Evolutionary conservation across 1,140 invertebrate genomes (phyloP).

Genomic region (Aporrectodea caliginosa): DNA sequence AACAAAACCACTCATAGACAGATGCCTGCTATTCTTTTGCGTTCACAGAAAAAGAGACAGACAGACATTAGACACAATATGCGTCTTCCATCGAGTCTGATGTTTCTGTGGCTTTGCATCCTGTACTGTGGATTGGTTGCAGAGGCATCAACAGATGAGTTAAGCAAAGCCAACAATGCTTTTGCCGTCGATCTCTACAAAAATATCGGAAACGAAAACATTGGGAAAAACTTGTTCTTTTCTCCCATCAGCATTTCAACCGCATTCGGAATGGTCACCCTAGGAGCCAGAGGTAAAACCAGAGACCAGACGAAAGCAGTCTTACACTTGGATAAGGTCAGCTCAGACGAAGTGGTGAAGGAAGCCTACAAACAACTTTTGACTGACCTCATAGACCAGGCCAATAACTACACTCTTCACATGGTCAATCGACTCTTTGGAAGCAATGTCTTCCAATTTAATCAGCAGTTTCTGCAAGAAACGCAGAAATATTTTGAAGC

Average conservation of each 20-base stretch:
- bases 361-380: neutral
- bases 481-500: neutral
- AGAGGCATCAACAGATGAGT: too few species aligned
- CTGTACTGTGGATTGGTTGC: too few species aligned
- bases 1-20: too few species aligned
- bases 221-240: constrained; percentile 8
- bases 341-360: neutral
- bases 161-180: neutral
- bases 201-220: neutral
- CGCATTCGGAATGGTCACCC: neutral
- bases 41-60: too few species aligned
- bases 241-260: constrained; percentile 15
- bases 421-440: neutral
- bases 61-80: too few species aligned
- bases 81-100: too few species aligned
- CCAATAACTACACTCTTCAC: neutral
- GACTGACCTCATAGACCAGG: neutral
- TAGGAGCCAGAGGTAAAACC: constrained; percentile 5
- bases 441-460: neutral
- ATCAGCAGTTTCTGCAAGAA: neutral
- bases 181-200: constrained; percentile 7
- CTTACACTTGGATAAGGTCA: neutral
- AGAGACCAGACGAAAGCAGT: neutral
- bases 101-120: too few species aligned
- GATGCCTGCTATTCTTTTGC: too few species aligned